Base-by-base conservation (phyloP, 2,888 invertebrate genomes). In the Heliconius ethilla region DNA sequence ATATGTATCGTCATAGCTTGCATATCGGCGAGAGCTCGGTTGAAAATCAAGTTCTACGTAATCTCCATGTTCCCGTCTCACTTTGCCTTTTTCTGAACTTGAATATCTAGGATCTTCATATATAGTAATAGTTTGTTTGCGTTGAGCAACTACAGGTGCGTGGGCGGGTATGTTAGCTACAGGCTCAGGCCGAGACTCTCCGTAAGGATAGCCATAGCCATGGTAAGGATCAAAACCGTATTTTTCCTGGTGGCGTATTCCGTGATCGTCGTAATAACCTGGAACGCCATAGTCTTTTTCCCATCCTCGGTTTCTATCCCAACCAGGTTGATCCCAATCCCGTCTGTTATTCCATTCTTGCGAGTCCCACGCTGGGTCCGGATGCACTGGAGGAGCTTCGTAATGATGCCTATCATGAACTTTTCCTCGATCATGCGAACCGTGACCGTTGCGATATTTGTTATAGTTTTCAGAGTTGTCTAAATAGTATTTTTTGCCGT, bases 121-220 rank as follows among this genome's bases (percentile, higher is more conserved):
- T 77, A 95, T 94, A 6, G 95, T 95, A 78, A 95, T 95, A 22
- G 94, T 95, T 83, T 94, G 94, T 81, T 93, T 92, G 65, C 94
- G 89, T 75, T 90, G 92, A 3, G 94, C 92, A 25, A 94, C 91
- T 1, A 93, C 89, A 10, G 94, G 93, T 4, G 89, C 87, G 75
- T 91, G 88, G 76, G 86, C 86, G 18, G 92, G 92, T 62, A 91
- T 83, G 83, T 92, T 87, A 5, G 90, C 90, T 1, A 92, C 90
- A 1, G 92, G 91, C 65, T 84, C 84, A 7, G 90, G 83, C 78
- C 92, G 85, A 40, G 93, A 91, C 83, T 94, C 94, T 40, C 88
- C 93, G 63, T 91, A 92, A 3, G 90, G 88, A 78, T 92, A 92
- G 18, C 93, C 93, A 69, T 92, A 92, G 51, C 93, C 93, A 80